Evolutionary conservation across 1,140 invertebrate genomes (phyloP), one percentile per base, ranked within the genome.

Genomic region (Megathymus violae): DNA sequence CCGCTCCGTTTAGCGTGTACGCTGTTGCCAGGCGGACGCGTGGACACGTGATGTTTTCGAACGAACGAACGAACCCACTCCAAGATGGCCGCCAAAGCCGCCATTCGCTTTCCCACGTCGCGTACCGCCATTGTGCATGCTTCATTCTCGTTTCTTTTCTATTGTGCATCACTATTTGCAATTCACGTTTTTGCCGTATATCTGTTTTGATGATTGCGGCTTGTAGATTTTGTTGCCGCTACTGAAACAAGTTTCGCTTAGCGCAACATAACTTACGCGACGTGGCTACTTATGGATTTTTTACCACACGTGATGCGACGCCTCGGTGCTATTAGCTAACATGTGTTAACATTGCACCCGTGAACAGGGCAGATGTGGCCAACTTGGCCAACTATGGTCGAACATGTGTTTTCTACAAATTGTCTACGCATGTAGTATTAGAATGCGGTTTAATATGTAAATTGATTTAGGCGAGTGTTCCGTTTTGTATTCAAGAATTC

Each of bases 61-160:
- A n/a, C n/a, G n/a, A n/a, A n/a, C 76, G 83, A 85, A 76, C 79
- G 58, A 78, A 72, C 80, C 76, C 67, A 78, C 73, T 80, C 74
- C 85, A 90, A 90, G 78, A 89, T 90, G 86, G 86, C 88, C 74
- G 88, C 76, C 77, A 76, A 74, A 76, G 74, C 80, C 76, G 84
- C 85, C 85, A 86, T 88, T 88, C 88, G 88, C 88, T 90, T 90
- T 89, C 86, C 86, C 86, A 90, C 85, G 88, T 88, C 77, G 82
- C 80, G 78, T 79, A 72, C 79, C 79, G 72, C 71, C 82, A 80
- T 79, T 83, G 76, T 72, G 82, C 78, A 83, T 81, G 82, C 80
- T 82, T 85, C 71, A 80, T 84, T 86, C 77, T 84, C 70, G 74
- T 88, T 89, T 85, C 78, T 88, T 85, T 86, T 84, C 74, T 82